Base-by-base conservation (phyloP, 2,888 invertebrate genomes). In the Drosophila phalerata region DNA sequence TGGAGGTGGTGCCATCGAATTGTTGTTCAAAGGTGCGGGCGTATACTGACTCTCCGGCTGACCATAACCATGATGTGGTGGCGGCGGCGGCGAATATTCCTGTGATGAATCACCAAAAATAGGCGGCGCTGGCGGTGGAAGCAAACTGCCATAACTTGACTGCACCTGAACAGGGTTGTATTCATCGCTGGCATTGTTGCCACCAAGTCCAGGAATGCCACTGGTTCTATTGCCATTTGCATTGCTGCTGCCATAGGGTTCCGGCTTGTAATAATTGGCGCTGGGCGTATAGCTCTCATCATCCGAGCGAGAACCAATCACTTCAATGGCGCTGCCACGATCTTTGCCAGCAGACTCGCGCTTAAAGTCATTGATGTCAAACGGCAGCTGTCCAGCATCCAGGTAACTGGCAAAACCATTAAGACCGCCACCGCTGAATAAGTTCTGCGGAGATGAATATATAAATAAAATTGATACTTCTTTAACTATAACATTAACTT, bases 371-470 rank as follows among this genome's bases (percentile, higher is more conserved):
- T 92, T 93, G 61, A 94, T 92, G 77, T 93, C 94, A 87, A 95
- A 95, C 28, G 95, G 94, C 80, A 95, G 92, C 77, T 94, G 94
- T 48, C 94, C 94, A 10, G 62, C 66, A 74, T 95, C 95, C 89
- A 95, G 94, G 81, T 95, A 95, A 78, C 95, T 95, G 5, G 94
- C 93, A 81, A 94, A 95, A 45, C 95, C 95, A 83, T 94, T 95
- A 8, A 92, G 82, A 22, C 83, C 76, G 43, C 47, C 57, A n/a
- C 72, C 87, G 68, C 92, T 91, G 52, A 92, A 92, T 37, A 92
- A 67, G 69, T 76, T 92, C 92, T 92, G 42, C 3, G 63, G 65
- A 8, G 13, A 8, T 30, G 25, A 51, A 3, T 32, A 62, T 8
- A 40, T 40, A 13, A 28, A 17, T 28, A 28, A 13, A 8, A 15